Evolutionary conservation across 2,888 invertebrate species (phyloP).

Genomic region (Dioctria linearis): DNA sequence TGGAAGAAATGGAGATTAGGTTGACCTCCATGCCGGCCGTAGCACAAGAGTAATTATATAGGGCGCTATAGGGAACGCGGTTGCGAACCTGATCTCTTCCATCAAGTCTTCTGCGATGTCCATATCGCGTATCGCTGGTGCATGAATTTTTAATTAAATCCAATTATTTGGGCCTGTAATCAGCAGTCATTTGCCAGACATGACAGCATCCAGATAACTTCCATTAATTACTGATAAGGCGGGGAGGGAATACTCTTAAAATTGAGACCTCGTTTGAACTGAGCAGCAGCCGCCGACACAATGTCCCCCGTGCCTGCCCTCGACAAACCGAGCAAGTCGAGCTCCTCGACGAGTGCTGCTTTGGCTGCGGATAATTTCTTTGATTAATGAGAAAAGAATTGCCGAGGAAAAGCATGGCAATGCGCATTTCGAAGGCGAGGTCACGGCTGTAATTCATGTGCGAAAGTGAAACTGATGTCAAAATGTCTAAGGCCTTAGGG

Average conservation of each 20-base stretch:
- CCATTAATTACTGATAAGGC: slow-evolving; percentile 10
- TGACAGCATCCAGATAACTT: slow-evolving; percentile 10
- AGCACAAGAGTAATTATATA: not conserved
- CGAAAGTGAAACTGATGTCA: slow-evolving; percentile 40
- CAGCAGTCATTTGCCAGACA: not conserved
- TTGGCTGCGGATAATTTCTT: slow-evolving; percentile 20
- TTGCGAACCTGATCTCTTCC: not conserved
- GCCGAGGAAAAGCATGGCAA: slow-evolving; percentile 23
- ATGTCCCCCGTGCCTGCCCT: not conserved
- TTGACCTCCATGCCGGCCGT: not conserved
- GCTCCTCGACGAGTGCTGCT: not conserved
- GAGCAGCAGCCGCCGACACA: not conserved
- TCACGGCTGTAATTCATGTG: slow-evolving; percentile 37
- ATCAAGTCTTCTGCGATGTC: not conserved
- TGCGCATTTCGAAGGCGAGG: slow-evolving; percentile 7
- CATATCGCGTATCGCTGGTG: not conserved
- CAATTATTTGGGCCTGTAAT: not conserved
- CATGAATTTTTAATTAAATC: slow-evolving; percentile 20
- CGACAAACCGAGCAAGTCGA: not conserved
- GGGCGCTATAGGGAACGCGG: not conserved
- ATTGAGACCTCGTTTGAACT: not conserved
- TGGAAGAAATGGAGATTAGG: not conserved
- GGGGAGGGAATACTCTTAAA: not conserved
- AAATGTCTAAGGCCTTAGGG: slow-evolving; percentile 43
- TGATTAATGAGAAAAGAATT: slow-evolving; percentile 46